These are phyloP conservation scores for Cryptocephalus moraei DNA, from an alignment of 2,888 invertebrate genomes.

Conservation along the genomic window DNA sequence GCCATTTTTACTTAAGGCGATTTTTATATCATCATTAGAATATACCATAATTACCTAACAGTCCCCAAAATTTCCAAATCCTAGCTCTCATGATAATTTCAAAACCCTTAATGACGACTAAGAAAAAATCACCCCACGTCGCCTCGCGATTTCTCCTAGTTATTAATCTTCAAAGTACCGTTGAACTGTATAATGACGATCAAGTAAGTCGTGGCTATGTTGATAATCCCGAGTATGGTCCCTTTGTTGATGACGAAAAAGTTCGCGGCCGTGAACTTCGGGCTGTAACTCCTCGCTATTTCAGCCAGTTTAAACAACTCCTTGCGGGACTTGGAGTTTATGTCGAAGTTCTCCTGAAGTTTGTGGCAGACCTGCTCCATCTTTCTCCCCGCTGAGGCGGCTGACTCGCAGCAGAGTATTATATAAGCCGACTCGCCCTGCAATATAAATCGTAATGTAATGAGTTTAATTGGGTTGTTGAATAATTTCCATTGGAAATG, in stretches of 20 bases:
- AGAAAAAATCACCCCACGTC: no score
- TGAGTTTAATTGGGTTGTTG: no score
- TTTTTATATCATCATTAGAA: no score
- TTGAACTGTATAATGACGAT: conserved; percentile 8
- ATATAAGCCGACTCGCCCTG: conserved; percentile 2
- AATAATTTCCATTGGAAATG: no score
- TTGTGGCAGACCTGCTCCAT: conserved; percentile 3
- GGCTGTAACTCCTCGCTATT: conserved; percentile 2
- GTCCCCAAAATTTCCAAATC: no score
- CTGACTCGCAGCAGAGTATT: conserved; percentile 4
- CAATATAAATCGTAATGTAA: not conserved
- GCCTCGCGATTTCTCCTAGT: no score
- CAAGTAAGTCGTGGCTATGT: conserved; percentile 7
- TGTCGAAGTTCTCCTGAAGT: conserved; percentile 6
- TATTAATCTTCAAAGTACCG: no score
- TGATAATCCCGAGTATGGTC: conserved; percentile 6
- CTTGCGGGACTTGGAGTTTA: conserved; percentile 4
- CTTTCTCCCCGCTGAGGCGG: not conserved
- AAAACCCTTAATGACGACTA: no score
- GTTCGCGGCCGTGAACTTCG: conserved; percentile 7
- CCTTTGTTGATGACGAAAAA: conserved; percentile 7
- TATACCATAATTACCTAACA: no score
- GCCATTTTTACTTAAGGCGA: no score
- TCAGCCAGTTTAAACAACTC: conserved; percentile 6
- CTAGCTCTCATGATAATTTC: no score